These are phyloP conservation scores for Philypnodon macrostomus DNA, from an alignment of 2,797 vertebrate species.

Conservation along the genomic window DNA sequence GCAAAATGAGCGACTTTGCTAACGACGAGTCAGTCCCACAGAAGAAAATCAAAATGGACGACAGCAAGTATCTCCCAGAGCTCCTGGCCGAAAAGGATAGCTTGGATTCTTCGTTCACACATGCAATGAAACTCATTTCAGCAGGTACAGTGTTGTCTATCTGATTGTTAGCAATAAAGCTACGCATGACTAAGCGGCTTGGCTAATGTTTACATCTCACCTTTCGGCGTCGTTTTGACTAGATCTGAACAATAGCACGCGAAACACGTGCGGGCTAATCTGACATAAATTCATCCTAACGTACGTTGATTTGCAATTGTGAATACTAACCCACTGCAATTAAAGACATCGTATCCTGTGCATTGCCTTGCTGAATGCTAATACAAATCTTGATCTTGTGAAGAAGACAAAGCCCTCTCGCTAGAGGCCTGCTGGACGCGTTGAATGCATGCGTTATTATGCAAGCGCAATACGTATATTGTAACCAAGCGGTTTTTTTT, in stretches of 20 bases:
- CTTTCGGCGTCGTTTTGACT: background rate
- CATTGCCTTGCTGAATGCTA: background rate
- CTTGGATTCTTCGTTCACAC: slow-evolving; percentile 93
- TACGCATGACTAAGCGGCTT: rapidly evolving
- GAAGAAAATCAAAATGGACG: slow-evolving; percentile 82
- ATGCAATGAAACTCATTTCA: slow-evolving; percentile 91
- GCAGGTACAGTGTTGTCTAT: slow-evolving; percentile 73
- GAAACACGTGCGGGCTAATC: no score
- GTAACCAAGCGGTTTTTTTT: background rate
- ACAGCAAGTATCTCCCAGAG: slow-evolving; percentile 93
- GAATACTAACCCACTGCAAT: no score
- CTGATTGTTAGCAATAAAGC: background rate
- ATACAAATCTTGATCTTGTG: background rate
- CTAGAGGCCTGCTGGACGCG: no score
- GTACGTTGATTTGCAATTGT: no score
- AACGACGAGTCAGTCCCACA: slow-evolving; percentile 23
- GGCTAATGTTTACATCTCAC: background rate
- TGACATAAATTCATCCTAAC: no score
- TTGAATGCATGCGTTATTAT: no score
- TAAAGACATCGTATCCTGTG: no score
- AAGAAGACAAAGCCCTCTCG: no score
- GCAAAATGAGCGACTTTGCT: slow-evolving; percentile 33
- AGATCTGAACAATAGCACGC: slow-evolving; percentile 58
- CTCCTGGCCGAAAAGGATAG: slow-evolving; percentile 96
- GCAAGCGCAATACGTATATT: no score